Evolutionary conservation across 1,140 invertebrate genomes (phyloP).

Genomic region (Caenorhabditis briggsae): DNA sequence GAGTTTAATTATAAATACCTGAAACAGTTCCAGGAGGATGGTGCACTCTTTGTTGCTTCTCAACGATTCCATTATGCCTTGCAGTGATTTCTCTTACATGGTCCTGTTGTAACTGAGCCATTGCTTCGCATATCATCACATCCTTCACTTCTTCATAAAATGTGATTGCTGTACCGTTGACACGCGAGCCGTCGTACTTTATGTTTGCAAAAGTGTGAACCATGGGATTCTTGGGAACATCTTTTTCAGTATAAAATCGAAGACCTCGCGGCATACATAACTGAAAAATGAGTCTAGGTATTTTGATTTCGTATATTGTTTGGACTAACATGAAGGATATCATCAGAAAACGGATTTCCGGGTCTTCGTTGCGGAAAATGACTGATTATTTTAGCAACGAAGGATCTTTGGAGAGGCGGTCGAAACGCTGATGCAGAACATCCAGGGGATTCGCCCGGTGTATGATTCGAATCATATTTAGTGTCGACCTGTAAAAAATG

Average conservation of each 20-base stretch:
- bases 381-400: conserved; percentile 91
- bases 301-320: no score
- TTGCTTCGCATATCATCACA: conserved; percentile 74
- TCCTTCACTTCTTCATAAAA: conserved; percentile 85
- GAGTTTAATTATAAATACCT: no score
- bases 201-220: conserved; percentile 98
- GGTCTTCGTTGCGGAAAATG: conserved; percentile 85
- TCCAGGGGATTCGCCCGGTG: conserved; percentile 27
- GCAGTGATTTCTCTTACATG: conserved; percentile 66
- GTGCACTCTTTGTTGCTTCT: conserved; percentile 63
- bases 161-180: conserved; percentile 91
- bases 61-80: conserved; percentile 49
- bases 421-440: conserved; percentile 79
- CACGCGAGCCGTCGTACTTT: conserved; percentile 91
- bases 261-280: conserved; percentile 92
- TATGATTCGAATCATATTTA: conserved; percentile 36
- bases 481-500: conserved; percentile 64
- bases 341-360: conserved; percentile 83
- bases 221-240: conserved; percentile 85
- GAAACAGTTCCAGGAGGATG: conserved; percentile 80
- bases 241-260: conserved; percentile 92
- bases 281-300: no score
- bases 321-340: conserved; percentile 91
- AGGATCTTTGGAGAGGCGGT: conserved; percentile 91
- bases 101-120: conserved; percentile 68